A percentile compares a stretch with the other conserved stretches of the same genome.
Evolutionary conservation across 2,113 vertebrate genomes (phyloP).

Genomic region (Pygoscelis antarcticus): DNA sequence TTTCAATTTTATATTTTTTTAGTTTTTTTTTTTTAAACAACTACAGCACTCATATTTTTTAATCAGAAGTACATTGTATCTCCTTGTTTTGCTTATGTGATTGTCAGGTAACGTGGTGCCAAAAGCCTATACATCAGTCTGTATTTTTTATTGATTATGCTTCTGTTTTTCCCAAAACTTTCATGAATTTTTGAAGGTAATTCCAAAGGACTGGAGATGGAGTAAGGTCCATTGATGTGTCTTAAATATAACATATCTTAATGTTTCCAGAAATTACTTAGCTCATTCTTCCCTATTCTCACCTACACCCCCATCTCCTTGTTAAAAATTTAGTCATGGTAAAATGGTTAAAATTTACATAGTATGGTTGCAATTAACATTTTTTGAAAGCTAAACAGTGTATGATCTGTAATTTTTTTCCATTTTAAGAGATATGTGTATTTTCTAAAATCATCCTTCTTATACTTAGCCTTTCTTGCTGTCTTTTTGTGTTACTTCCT

Average conservation of each 20-base stretch:
- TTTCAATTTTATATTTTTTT: background rate
- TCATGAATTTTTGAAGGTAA: background rate
- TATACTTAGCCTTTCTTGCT: background rate
- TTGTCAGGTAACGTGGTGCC: background rate
- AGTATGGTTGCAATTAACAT: background rate
- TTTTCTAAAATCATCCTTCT: background rate
- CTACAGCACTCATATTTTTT: background rate
- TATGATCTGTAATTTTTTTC: background rate
- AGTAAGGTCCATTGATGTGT: background rate
- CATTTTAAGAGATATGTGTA: background rate
- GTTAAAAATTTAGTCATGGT: background rate
- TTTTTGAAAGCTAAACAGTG: background rate
- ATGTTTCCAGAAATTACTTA: background rate
- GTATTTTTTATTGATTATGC: background rate
- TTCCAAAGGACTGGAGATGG: background rate
- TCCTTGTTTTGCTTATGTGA: background rate
- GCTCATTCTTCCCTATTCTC: background rate
- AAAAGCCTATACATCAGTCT: fast-evolving
- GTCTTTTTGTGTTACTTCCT: background rate
- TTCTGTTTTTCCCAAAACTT: background rate
- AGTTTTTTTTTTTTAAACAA: background rate
- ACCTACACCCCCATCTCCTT: background rate
- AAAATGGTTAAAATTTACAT: background rate
- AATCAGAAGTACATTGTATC: background rate
- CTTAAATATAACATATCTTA: background rate